These are phyloP conservation scores for Lepus americanus DNA, from an alignment of 2,113 vertebrate genomes.

Conservation along the genomic window DNA sequence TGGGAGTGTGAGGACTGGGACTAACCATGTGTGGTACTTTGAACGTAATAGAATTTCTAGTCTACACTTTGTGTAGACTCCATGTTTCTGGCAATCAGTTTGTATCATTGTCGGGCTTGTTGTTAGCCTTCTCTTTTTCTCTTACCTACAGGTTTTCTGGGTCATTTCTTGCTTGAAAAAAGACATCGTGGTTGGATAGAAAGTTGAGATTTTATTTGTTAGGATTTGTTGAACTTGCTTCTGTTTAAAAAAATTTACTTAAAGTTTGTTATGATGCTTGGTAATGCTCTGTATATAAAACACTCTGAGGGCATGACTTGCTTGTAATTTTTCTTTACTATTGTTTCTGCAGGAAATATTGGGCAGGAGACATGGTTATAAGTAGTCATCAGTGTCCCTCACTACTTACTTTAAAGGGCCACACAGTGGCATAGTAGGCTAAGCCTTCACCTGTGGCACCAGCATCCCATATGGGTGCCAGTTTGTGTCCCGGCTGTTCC, in stretches of 20 bases:
- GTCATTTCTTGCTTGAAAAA: neutral
- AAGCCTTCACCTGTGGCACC: no score
- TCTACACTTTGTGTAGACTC: neutral
- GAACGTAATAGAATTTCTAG: neutral
- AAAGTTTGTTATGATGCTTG: neutral
- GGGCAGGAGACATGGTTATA: neutral
- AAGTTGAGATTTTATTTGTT: neutral
- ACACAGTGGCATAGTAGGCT: no score
- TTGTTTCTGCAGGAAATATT: conserved; percentile 28
- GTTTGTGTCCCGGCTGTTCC: no score
- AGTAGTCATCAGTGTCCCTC: neutral
- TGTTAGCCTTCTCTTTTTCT: neutral
- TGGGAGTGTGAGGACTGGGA: neutral
- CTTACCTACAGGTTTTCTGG: neutral
- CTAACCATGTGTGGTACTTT: neutral
- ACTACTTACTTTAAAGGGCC: neutral
- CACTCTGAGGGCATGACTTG: neutral
- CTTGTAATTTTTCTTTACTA: neutral
- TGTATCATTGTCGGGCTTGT: neutral
- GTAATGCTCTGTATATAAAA: neutral
- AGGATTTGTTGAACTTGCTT: conserved; percentile 38
- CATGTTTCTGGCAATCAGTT: neutral
- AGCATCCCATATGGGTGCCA: no score
- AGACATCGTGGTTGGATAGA: neutral
- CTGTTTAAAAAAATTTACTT: neutral